Conservation (phyloP, 2,113 vertebrate genomes). For the Aviceda subcristata region DNA sequence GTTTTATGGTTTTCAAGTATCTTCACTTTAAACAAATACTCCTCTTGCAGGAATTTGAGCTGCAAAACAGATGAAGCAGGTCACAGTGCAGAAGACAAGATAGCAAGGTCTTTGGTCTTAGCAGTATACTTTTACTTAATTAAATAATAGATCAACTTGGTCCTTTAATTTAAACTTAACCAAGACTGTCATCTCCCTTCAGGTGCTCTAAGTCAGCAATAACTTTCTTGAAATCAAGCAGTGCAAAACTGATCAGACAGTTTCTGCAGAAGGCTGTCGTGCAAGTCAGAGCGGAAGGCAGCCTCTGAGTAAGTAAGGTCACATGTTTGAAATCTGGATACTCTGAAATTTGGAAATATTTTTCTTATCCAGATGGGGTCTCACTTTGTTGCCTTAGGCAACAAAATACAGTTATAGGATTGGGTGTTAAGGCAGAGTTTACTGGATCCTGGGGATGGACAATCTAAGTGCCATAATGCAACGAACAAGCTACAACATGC, state of each 20-base stretch:
- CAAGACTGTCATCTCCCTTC: background rate
- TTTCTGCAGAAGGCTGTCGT: background rate
- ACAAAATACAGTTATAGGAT: background rate
- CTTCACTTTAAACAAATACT: background rate
- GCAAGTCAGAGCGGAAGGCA: background rate
- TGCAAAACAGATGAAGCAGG: background rate
- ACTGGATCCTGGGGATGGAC: too few species aligned
- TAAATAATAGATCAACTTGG: background rate
- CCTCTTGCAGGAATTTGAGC: background rate
- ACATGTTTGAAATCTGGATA: background rate
- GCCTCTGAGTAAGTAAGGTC: background rate
- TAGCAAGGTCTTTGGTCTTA: background rate
- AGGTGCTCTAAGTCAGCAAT: background rate
- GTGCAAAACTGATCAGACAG: background rate
- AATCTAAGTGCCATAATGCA: background rate
- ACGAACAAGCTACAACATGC: rapidly evolving
- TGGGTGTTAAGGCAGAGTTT: background rate
- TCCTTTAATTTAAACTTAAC: background rate
- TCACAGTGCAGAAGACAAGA: background rate
- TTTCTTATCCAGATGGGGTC: background rate
- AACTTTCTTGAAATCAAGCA: background rate
- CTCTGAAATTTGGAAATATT: background rate
- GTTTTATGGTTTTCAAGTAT: background rate
- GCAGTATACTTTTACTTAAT: background rate
- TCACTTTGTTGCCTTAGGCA: background rate